phyloP scores from a whole-genome alignment of 2,888 invertebrate genomes.

The Tetragonula carbonaria region DNA sequence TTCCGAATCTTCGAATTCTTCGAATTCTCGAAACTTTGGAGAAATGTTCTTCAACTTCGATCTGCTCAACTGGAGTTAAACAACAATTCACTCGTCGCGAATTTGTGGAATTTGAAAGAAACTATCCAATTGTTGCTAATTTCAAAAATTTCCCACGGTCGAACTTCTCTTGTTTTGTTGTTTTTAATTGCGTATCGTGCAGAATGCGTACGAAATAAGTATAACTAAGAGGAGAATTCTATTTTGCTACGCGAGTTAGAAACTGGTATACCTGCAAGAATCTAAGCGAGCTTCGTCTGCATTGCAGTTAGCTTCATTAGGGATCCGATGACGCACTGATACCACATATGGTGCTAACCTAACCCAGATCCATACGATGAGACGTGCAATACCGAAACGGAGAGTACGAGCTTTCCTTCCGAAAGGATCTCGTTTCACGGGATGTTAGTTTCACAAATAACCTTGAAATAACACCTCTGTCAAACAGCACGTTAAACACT shows the following conservation, averaged over 20 bases:
- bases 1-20: neutral
- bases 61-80: too few relatives aligned
- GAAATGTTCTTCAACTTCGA: neutral
- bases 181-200: too few relatives aligned
- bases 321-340: slow-evolving; percentile 37
- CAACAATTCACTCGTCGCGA: too few relatives aligned
- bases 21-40: neutral
- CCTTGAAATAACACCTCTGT: neutral
- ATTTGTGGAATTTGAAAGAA: too few relatives aligned
- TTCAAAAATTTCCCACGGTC: too few relatives aligned
- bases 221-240: neutral
- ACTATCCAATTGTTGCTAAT: too few relatives aligned
- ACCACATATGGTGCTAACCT: slow-evolving; percentile 29
- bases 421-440: neutral
- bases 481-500: neutral
- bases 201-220: too few relatives aligned
- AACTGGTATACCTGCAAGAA: neutral
- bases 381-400: slow-evolving; percentile 3
- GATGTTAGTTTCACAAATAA: neutral
- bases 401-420: neutral
- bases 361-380: slow-evolving; percentile 16
- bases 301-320: slow-evolving; percentile 34
- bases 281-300: slow-evolving; percentile 17
- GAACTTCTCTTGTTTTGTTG: too few relatives aligned
- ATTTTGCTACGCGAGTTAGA: too few relatives aligned